Evolutionary conservation across 2,888 invertebrate species (phyloP).

Genomic region (Diplolepis rosae): DNA sequence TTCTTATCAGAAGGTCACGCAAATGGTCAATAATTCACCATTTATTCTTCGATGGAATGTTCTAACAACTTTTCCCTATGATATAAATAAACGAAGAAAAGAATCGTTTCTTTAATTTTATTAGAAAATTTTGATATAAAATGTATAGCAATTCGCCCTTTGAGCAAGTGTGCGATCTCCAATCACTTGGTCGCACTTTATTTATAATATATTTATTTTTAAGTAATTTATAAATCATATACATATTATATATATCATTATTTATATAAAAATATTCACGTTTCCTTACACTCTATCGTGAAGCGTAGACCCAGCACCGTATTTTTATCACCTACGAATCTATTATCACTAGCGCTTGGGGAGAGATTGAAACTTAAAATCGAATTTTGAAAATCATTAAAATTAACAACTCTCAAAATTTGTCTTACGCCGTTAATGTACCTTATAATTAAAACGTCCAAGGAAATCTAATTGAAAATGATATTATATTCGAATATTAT

Average conservation of each 20-base stretch:
- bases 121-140: constrained; percentile 31
- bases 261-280: constrained; percentile 41
- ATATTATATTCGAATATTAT: constrained; percentile 3
- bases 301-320: constrained; percentile 66
- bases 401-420: not conserved
- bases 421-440: constrained; percentile 1
- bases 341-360: constrained; percentile 62
- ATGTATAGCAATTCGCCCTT: constrained; percentile 23
- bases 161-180: constrained; percentile 34
- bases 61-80: not conserved
- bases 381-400: not conserved
- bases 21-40: not conserved
- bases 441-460: constrained; percentile 6
- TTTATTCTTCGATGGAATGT: not conserved
- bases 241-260: constrained; percentile 32
- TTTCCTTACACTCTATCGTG: constrained; percentile 41
- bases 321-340: constrained; percentile 54
- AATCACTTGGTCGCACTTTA: constrained; percentile 25
- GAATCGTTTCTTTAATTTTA: not conserved
- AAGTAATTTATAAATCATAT: constrained; percentile 35
- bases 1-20: not conserved
- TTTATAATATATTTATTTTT: constrained; percentile 41
- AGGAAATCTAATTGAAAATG: not conserved
- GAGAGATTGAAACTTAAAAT: constrained; percentile 30
- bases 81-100: not conserved